Conservation (phyloP, 2,888 invertebrate species). For the Drosophila pegasa region DNA sequence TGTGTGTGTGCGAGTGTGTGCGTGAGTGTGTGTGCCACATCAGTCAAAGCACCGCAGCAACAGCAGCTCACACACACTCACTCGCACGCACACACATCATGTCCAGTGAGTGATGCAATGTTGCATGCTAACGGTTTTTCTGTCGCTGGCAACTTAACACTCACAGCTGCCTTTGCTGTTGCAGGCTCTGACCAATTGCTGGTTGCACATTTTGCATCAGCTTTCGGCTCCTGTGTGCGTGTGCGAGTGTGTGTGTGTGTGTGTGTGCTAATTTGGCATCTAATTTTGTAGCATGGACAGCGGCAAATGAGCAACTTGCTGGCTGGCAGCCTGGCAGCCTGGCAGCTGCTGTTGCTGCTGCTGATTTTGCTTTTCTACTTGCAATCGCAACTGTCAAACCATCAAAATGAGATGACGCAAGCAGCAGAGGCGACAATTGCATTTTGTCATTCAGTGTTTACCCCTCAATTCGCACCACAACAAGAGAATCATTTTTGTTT, state of each 20-base stretch:
- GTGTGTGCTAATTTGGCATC: conserved; percentile 73
- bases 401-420: conserved; percentile 71
- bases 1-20: not conserved
- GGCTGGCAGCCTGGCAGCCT: conserved; percentile 12
- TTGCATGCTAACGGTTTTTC: conserved; percentile 51
- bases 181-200: conserved; percentile 16
- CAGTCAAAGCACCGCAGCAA: conserved; percentile 74
- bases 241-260: conserved; percentile 1
- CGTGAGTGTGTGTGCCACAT: conserved; percentile 57
- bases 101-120: conserved; percentile 38
- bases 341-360: conserved; percentile 27
- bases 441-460: conserved; percentile 35
- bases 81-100: conserved; percentile 8
- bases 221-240: conserved; percentile 38
- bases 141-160: conserved; percentile 70
- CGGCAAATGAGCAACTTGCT: conserved; percentile 57
- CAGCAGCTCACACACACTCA: conserved; percentile 44
- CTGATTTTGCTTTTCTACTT: conserved; percentile 61
- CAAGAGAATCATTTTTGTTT: conserved; percentile 31
- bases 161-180: conserved; percentile 29
- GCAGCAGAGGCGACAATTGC: conserved; percentile 60
- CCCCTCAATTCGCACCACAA: not conserved
- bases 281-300: conserved; percentile 69
- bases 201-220: conserved; percentile 44
- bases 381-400: conserved; percentile 63